These are phyloP conservation scores for Anoplolepis gracilipes DNA, from an alignment of 1,140 invertebrate species.

Conservation along the genomic window DNA sequence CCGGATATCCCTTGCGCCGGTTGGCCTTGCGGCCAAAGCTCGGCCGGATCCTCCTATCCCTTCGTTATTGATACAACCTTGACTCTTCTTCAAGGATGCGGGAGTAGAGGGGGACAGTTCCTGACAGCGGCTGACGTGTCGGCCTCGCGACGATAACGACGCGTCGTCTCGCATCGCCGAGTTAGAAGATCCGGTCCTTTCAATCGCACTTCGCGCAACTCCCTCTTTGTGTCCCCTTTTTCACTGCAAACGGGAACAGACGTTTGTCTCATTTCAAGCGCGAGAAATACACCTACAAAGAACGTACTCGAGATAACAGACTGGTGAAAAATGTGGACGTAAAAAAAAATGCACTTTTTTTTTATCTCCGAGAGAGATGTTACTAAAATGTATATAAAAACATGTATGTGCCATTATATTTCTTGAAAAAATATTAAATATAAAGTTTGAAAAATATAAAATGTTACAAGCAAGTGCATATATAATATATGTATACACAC, in stretches of 20 bases:
- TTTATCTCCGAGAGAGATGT: background rate
- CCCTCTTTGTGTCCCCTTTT: background rate
- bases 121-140: background rate
- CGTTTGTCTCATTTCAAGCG: slow-evolving; percentile 30
- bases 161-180: slow-evolving; percentile 15
- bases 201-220: background rate
- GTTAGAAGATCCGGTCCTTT: background rate
- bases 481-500: too few species aligned
- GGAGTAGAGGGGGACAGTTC: background rate
- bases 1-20: slow-evolving; percentile 52
- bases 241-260: background rate
- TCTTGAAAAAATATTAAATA: background rate
- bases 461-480: too few species aligned
- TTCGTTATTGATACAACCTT: slow-evolving; percentile 62
- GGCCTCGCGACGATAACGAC: slow-evolving; percentile 27
- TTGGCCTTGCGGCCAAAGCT: slow-evolving; percentile 52
- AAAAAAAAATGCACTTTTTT: background rate
- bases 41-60: slow-evolving; percentile 22
- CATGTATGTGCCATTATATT: background rate
- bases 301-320: background rate
- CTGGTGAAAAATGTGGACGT: background rate
- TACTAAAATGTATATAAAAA: background rate
- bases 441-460: slow-evolving; percentile 8
- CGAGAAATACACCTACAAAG: slow-evolving; percentile 33
- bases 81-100: slow-evolving; percentile 44